Percentiles rank a stretch among this genome's conserved stretches.
These are phyloP conservation scores for Campoplex capitator DNA, from an alignment of 2,888 invertebrate species.

Conservation along the genomic window DNA sequence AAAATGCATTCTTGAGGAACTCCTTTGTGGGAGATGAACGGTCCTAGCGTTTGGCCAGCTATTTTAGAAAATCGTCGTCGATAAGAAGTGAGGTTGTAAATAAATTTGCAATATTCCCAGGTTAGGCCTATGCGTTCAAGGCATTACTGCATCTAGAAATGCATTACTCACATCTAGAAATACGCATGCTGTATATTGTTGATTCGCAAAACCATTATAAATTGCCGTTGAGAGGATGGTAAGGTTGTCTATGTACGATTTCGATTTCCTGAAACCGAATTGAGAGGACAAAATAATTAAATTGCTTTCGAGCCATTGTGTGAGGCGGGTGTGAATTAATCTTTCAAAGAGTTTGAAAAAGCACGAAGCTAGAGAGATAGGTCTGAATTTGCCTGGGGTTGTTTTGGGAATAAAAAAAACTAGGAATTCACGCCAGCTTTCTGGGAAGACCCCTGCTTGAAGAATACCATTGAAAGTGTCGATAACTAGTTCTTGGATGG, in stretches of 20 bases:
- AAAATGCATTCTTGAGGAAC: background rate
- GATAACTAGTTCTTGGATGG: too few relatives aligned
- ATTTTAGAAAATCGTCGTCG: constrained; percentile 38
- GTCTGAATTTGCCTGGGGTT: background rate
- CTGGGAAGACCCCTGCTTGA: too few relatives aligned
- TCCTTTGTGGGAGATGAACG: background rate
- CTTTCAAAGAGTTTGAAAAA: constrained; percentile 58
- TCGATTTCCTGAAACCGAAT: background rate
- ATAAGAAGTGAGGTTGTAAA: constrained; percentile 27
- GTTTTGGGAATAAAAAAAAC: too few relatives aligned
- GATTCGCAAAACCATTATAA: constrained; percentile 12
- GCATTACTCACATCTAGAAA: constrained; percentile 49
- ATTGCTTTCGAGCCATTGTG: constrained; percentile 46
- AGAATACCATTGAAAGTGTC: too few relatives aligned
- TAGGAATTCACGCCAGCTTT: too few relatives aligned
- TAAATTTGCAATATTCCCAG: constrained; percentile 37
- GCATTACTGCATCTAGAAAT: too few relatives aligned
- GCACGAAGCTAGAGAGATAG: background rate
- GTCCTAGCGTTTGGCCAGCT: constrained; percentile 6
- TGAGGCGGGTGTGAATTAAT: constrained; percentile 43
- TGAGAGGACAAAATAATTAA: constrained; percentile 1
- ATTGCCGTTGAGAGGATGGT: constrained; percentile 37
- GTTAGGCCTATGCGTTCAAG: background rate
- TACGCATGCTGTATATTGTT: constrained; percentile 2
- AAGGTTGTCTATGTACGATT: constrained; percentile 44